A percentile compares a stretch with the other conserved stretches of the same genome.
Evolutionary conservation across 2,113 vertebrate species (phyloP).

Genomic region (Eupsittula cactorum): DNA sequence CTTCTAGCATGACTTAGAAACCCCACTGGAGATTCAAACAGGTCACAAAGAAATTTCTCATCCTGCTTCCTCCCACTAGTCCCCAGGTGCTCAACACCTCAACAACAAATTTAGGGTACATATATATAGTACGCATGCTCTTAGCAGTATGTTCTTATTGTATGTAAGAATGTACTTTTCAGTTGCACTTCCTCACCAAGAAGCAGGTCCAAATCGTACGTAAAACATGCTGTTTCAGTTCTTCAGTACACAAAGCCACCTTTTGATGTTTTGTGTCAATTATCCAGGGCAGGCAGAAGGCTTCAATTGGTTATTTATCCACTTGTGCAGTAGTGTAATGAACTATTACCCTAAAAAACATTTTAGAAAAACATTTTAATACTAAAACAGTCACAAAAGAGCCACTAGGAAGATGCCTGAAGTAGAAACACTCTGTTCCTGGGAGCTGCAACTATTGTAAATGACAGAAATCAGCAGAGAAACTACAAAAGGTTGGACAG

Average conservation of each 20-base stretch:
- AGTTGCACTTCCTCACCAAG: not conserved
- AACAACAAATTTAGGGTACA: not conserved
- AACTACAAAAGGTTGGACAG: not conserved
- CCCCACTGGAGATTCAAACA: not conserved
- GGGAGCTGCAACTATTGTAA: not conserved
- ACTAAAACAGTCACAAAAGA: not conserved
- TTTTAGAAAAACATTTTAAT: not conserved
- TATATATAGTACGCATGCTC: not conserved
- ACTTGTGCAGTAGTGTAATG: not conserved
- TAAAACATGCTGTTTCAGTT: fast-evolving
- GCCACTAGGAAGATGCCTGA: no score
- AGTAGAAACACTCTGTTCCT: not conserved
- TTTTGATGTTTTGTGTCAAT: fast-evolving
- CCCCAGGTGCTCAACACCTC: not conserved
- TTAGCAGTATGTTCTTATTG: not conserved
- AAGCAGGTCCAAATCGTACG: no score
- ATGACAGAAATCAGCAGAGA: not conserved
- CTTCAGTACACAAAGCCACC: fast-evolving
- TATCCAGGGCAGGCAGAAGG: no score
- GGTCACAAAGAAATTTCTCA: not conserved
- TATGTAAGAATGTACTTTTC: not conserved
- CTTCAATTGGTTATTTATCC: fast-evolving
- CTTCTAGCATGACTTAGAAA: not conserved
- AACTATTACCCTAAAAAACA: fast-evolving
- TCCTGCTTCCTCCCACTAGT: not conserved